phyloP scores from a whole-genome alignment of 2,113 vertebrate genomes.

The Psophia crepitans region DNA sequence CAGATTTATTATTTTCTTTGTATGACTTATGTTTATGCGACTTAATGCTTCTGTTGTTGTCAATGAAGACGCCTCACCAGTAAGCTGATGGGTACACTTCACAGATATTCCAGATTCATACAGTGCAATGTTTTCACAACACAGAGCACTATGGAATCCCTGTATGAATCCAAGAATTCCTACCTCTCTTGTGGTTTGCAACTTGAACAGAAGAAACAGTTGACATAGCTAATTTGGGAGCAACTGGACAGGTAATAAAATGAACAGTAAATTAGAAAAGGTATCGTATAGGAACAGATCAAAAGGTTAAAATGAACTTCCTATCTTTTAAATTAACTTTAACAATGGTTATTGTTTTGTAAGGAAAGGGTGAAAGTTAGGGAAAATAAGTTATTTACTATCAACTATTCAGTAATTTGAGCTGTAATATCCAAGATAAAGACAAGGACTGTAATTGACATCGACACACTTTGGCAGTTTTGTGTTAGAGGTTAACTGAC shows the following conservation, averaged over 20 bases:
- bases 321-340: not conserved
- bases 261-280: constrained; percentile 76
- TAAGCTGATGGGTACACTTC: constrained; percentile 72
- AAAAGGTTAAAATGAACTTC: constrained; percentile 39
- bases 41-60: constrained; percentile 26
- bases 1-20: not conserved
- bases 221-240: constrained; percentile 92
- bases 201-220: constrained; percentile 93
- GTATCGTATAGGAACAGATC: constrained; percentile 36
- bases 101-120: constrained; percentile 85
- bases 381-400: not conserved
- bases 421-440: not conserved
- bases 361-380: not conserved
- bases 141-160: constrained; percentile 72
- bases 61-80: constrained; percentile 65
- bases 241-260: constrained; percentile 86
- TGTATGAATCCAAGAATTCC: constrained; percentile 89
- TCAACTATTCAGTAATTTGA: not conserved
- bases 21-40: not conserved
- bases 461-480: not conserved
- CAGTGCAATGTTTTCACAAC: constrained; percentile 77
- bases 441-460: not conserved
- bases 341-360: not conserved
- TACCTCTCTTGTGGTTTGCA: constrained; percentile 98
- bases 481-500: not conserved